Evolutionary conservation across 2,888 invertebrate genomes (phyloP).

Genomic region (Prionchulus punctatus): DNA sequence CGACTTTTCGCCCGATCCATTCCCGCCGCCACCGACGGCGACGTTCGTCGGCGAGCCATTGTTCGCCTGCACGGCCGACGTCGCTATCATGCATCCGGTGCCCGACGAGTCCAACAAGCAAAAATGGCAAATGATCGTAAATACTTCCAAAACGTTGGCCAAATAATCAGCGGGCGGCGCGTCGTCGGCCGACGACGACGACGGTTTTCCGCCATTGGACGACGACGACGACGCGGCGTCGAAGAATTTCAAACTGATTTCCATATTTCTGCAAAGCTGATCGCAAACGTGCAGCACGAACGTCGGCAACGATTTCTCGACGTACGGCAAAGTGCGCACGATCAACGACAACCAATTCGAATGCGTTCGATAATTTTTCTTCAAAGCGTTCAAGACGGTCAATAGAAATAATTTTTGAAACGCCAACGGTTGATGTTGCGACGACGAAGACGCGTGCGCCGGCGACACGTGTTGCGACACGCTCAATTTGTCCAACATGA

Average conservation of each 20-base stretch:
- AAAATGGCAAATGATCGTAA: constrained; percentile 61
- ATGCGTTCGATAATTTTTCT: constrained; percentile 43
- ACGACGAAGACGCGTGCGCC: constrained; percentile 18
- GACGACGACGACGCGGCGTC: constrained; percentile 35
- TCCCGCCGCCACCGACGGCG: background rate
- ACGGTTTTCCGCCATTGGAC: background rate
- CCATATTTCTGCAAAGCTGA: constrained; percentile 60
- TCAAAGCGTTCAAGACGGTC: constrained; percentile 57
- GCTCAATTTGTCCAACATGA: constrained; percentile 23
- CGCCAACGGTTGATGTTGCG: constrained; percentile 22
- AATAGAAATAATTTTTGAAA: constrained; percentile 68
- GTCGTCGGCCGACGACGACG: background rate
- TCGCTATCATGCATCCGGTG: background rate
- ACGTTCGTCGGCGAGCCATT: background rate
- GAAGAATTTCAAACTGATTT: too few species aligned
- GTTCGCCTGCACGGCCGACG: background rate
- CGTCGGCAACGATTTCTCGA: constrained; percentile 52
- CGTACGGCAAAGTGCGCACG: constrained; percentile 60
- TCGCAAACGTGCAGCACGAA: constrained; percentile 60
- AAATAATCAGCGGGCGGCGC: constrained; percentile 54
- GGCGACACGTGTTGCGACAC: constrained; percentile 27
- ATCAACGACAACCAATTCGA: constrained; percentile 66
- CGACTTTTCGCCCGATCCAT: background rate
- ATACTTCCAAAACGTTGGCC: constrained; percentile 55
- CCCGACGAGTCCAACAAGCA: constrained; percentile 48